phyloP scores from a whole-genome alignment of 1,140 invertebrate genomes.

The Tetragnatha versicolor region DNA sequence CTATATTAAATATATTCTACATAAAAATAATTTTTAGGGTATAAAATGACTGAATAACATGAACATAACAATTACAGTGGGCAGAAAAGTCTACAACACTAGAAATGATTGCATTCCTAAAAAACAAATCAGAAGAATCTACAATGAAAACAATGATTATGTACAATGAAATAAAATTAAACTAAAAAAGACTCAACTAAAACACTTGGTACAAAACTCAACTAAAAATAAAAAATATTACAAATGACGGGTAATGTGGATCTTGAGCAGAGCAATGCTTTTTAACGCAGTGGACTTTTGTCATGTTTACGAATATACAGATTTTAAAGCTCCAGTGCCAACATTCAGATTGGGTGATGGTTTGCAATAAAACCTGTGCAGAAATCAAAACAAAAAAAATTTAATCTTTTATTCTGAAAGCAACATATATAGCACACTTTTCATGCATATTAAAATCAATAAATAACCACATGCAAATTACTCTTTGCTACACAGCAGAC shows the following conservation, averaged over 20 bases:
- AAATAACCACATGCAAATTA: too few relatives aligned
- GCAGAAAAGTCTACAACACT: not conserved
- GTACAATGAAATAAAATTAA: not conserved
- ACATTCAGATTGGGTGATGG: slow-evolving; percentile 11
- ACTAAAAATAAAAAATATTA: slow-evolving; percentile 2
- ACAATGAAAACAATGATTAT: not conserved
- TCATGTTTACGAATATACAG: slow-evolving; percentile 22
- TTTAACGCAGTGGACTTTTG: slow-evolving; percentile 12
- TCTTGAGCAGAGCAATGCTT: slow-evolving; percentile 20
- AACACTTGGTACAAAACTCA: not conserved
- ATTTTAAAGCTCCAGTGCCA: slow-evolving; percentile 1
- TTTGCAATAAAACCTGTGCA: slow-evolving; percentile 14
- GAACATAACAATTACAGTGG: not conserved
- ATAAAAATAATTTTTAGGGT: not conserved
- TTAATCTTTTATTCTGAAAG: too few relatives aligned
- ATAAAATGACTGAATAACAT: slow-evolving; percentile 22
- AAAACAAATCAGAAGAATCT: not conserved
- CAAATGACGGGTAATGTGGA: not conserved
- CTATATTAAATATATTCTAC: not conserved
- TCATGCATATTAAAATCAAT: too few relatives aligned
- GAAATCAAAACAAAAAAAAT: slow-evolving; percentile 6
- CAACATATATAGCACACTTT: too few relatives aligned
- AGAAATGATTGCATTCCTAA: slow-evolving; percentile 3
- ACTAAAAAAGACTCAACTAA: not conserved
- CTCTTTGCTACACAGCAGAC: too few relatives aligned